Conservation (phyloP, 2,797 vertebrate species). For the Danio choprae region DNA sequence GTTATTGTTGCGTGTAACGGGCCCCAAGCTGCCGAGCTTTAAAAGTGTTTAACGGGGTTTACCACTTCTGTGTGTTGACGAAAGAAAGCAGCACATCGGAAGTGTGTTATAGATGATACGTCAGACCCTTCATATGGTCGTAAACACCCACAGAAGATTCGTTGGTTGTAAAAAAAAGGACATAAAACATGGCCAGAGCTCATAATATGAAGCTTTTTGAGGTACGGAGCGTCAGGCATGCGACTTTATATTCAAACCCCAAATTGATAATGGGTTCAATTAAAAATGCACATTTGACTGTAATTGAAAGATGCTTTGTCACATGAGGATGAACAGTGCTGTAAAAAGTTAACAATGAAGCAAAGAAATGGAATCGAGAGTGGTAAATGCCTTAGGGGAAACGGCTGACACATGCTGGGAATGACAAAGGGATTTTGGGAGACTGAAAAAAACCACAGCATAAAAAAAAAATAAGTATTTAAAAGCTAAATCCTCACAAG, state of each 20-base stretch:
- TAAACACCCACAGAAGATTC: constrained; percentile 68
- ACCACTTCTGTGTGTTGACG: constrained; percentile 66
- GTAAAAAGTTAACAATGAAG: constrained; percentile 32
- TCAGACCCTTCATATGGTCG: constrained; percentile 72
- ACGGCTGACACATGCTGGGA: constrained; percentile 22
- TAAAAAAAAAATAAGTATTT: constrained; percentile 14
- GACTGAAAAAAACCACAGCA: constrained; percentile 32
- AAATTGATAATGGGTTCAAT: constrained; percentile 28
- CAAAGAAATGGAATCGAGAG: constrained; percentile 27
- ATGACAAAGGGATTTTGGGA: constrained; percentile 25
- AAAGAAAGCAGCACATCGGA: constrained; percentile 57
- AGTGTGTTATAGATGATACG: constrained; percentile 71
- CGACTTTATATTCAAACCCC: constrained; percentile 3
- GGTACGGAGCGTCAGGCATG: constrained; percentile 19
- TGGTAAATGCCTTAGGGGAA: constrained; percentile 19
- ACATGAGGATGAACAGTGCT: constrained; percentile 19
- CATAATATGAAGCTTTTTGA: constrained; percentile 28
- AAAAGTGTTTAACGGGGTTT: constrained; percentile 77
- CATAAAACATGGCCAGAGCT: constrained; percentile 37
- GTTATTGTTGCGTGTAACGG: constrained; percentile 75
- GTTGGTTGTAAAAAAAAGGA: constrained; percentile 65
- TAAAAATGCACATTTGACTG: constrained; percentile 33
- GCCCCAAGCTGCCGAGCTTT: constrained; percentile 65
- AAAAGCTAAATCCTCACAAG: constrained; percentile 18
- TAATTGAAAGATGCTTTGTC: constrained; percentile 12